phyloP scores from a whole-genome alignment of 2,797 vertebrate species.

The Labroides dimidiatus region DNA sequence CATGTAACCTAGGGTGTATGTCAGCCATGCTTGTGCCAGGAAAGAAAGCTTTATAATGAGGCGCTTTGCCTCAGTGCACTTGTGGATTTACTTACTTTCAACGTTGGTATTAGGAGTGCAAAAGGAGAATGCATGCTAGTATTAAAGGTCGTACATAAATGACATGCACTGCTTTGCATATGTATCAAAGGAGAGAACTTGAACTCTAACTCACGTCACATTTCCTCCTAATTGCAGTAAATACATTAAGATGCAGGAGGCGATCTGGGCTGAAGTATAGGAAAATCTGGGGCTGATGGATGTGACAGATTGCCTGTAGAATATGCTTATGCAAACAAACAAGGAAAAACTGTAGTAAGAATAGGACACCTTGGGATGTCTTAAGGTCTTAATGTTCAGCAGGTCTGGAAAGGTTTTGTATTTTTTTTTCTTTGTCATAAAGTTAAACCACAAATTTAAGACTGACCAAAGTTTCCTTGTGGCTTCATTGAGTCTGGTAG shows the following conservation, averaged over 20 bases:
- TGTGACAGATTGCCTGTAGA: neutral
- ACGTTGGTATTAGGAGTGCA: neutral
- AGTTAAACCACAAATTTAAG: too few relatives aligned
- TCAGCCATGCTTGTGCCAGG: constrained; percentile 24
- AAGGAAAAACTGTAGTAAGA: too few relatives aligned
- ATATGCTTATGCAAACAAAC: neutral
- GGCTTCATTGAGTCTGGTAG: neutral
- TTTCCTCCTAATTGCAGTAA: neutral
- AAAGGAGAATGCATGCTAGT: neutral
- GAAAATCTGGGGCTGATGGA: neutral
- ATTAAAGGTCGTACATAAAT: neutral
- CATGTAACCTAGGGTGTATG: constrained; percentile 18
- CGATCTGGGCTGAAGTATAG: neutral
- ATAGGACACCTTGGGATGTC: too few relatives aligned
- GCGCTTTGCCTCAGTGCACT: constrained; percentile 11
- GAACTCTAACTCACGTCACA: neutral
- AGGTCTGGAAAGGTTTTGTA: too few relatives aligned
- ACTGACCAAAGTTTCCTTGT: neutral
- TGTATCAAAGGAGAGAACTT: neutral
- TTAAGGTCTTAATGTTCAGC: too few relatives aligned
- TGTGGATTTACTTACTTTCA: constrained; percentile 2
- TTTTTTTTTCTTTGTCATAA: too few relatives aligned
- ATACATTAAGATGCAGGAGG: neutral
- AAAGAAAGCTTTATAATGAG: constrained; percentile 34
- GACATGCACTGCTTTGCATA: neutral